Conservation (phyloP, 2,797 vertebrate species). For the Acropternis orthonyx region DNA sequence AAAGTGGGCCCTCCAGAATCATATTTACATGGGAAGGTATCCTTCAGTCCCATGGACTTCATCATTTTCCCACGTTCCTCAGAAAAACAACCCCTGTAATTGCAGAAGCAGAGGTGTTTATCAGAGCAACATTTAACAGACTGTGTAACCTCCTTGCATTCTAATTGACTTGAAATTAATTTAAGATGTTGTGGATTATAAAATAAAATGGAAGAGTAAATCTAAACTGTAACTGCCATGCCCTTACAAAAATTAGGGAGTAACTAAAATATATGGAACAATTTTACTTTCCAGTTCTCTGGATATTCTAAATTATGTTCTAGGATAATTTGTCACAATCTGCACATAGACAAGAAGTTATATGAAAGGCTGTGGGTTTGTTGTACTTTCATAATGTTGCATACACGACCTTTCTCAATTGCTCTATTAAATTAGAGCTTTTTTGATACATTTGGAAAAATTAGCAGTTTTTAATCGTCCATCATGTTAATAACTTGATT, state of each 20-base stretch:
- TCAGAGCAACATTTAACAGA: not conserved
- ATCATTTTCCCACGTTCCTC: not conserved
- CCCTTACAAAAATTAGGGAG: not conserved
- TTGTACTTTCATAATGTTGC: not conserved
- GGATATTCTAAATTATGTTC: not conserved
- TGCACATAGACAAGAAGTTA: not conserved
- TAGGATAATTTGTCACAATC: not conserved
- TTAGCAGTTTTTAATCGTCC: accelerated
- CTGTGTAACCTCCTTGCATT: not conserved
- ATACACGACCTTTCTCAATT: not conserved
- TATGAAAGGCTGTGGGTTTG: not conserved
- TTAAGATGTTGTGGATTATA: not conserved
- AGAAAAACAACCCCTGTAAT: not conserved
- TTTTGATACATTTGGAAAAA: not conserved
- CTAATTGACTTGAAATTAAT: not conserved
- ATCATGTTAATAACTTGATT: not conserved
- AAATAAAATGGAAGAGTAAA: not conserved
- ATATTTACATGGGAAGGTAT: not conserved
- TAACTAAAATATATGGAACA: not conserved
- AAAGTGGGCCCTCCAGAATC: not conserved
- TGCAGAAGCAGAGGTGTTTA: not conserved
- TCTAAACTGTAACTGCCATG: not conserved
- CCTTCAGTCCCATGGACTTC: not conserved
- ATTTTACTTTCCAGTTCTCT: not conserved
- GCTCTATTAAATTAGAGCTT: not conserved